Conservation (phyloP, 2,113 vertebrate genomes). For the Myrmophylax atrothorax region DNA sequence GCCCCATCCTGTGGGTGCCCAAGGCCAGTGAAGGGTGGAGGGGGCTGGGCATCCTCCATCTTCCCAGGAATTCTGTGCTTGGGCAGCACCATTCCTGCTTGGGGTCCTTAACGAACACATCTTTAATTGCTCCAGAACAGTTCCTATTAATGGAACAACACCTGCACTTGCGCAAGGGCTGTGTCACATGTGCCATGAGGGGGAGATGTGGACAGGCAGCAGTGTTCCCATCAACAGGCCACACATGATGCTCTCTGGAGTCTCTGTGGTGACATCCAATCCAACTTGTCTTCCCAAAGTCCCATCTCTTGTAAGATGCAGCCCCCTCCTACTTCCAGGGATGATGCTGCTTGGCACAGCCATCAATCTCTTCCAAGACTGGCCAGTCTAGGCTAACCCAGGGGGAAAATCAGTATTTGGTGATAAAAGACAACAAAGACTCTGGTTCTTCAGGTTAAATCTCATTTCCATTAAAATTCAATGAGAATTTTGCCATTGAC, state of each 20-base stretch:
- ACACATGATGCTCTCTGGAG: constrained; percentile 5
- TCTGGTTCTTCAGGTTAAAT: constrained; percentile 16
- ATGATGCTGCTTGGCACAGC: background rate
- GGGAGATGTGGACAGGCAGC: background rate
- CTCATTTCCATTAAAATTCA: background rate
- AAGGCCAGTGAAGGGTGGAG: background rate
- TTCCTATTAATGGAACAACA: background rate
- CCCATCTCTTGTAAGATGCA: background rate
- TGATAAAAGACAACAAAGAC: constrained; percentile 25
- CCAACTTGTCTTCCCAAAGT: constrained; percentile 20
- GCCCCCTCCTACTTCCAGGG: background rate
- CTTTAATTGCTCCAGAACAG: background rate
- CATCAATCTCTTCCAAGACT: background rate
- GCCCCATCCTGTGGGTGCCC: fast-evolving
- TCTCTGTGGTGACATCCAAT: background rate
- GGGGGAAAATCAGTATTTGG: background rate
- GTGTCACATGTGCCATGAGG: background rate
- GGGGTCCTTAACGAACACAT: background rate
- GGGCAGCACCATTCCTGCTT: background rate
- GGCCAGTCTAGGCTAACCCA: background rate
- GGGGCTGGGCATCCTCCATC: background rate
- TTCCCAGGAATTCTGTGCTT: background rate
- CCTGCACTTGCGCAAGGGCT: background rate
- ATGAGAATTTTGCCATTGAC: constrained; percentile 3
- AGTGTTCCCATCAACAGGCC: background rate